Evolutionary conservation across 1,140 invertebrate genomes (phyloP).

Genomic region (Habropoda laboriosa): DNA sequence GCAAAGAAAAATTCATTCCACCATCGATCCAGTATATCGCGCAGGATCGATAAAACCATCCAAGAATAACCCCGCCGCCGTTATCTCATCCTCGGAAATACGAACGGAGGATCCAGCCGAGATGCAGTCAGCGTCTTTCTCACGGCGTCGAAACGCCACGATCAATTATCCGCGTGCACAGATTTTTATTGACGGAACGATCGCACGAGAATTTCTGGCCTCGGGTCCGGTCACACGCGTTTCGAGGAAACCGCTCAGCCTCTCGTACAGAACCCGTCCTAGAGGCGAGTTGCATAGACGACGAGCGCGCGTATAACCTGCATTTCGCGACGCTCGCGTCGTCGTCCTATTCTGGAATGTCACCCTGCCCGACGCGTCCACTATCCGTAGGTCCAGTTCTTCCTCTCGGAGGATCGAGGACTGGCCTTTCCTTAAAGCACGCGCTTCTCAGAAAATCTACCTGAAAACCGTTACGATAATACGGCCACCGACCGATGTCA

Average conservation of each 20-base stretch:
- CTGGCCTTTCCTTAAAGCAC: constrained; percentile 68
- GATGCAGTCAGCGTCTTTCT: constrained; percentile 27
- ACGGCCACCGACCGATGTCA: constrained; percentile 54
- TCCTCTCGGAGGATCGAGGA: constrained; percentile 58
- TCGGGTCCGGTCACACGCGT: constrained; percentile 36
- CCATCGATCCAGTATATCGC: neutral
- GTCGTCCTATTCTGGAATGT: constrained; percentile 65
- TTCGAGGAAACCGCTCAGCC: constrained; percentile 52
- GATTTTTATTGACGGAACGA: constrained; percentile 42
- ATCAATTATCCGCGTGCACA: constrained; percentile 44
- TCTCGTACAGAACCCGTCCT: constrained; percentile 45
- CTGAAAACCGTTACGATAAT: constrained; percentile 70
- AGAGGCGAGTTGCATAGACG: constrained; percentile 42
- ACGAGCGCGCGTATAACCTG: constrained; percentile 44
- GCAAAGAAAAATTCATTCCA: too few relatives aligned
- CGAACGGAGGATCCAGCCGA: neutral
- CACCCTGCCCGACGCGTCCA: constrained; percentile 61
- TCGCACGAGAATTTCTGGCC: constrained; percentile 49
- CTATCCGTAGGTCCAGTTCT: constrained; percentile 68
- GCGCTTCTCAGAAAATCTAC: constrained; percentile 68
- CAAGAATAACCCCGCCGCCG: neutral
- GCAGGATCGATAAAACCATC: neutral
- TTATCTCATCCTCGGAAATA: constrained; percentile 6
- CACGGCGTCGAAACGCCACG: constrained; percentile 46
- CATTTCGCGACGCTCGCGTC: constrained; percentile 51